A percentile compares a stretch with the other conserved stretches of the same genome.
Evolutionary conservation across 2,797 vertebrate genomes (phyloP).

Genomic region (Melanotaenia trifasciata): DNA sequence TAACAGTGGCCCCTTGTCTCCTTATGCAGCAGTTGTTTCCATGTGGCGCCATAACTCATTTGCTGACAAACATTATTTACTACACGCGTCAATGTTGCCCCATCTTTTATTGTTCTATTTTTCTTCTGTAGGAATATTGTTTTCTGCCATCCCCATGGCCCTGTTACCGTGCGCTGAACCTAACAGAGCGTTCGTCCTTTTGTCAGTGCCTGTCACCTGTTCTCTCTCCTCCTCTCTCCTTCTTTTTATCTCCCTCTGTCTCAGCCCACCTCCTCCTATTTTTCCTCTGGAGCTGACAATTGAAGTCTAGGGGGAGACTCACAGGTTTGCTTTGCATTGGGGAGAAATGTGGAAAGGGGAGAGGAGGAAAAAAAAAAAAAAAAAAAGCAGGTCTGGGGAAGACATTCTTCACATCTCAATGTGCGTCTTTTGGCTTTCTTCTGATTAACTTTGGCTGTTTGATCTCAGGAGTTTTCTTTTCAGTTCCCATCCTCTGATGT

Average conservation of each 20-base stretch:
- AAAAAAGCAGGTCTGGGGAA: conserved; percentile 48
- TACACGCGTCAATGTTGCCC: conserved; percentile 63
- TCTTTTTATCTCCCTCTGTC: conserved; percentile 24
- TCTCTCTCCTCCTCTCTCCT: conserved; percentile 50
- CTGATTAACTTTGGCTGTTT: conserved; percentile 84
- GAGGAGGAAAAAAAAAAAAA: conserved; percentile 52
- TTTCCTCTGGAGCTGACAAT: conserved; percentile 77
- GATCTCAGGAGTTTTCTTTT: conserved; percentile 79
- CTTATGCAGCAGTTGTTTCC: conserved; percentile 44
- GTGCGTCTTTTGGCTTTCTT: conserved; percentile 71
- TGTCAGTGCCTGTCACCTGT: conserved; percentile 82
- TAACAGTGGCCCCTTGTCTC: conserved; percentile 45
- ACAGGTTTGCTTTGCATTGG: conserved; percentile 71
- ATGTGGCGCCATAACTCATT: conserved; percentile 63
- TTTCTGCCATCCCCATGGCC: conserved; percentile 76
- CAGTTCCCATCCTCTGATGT: conserved; percentile 73
- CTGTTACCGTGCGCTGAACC: conserved; percentile 77
- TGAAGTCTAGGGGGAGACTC: conserved; percentile 77
- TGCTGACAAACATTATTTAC: conserved; percentile 69
- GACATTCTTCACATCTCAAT: conserved; percentile 71
- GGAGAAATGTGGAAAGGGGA: conserved; percentile 64
- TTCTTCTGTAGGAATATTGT: conserved; percentile 70
- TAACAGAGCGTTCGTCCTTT: conserved; percentile 80
- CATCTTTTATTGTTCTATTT: conserved; percentile 71
- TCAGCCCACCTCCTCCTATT: conserved; percentile 57